Evolutionary conservation across 2,797 vertebrate species (phyloP), one percentile per base, ranked within the genome.

Genomic region (Sebastes variabilis): DNA sequence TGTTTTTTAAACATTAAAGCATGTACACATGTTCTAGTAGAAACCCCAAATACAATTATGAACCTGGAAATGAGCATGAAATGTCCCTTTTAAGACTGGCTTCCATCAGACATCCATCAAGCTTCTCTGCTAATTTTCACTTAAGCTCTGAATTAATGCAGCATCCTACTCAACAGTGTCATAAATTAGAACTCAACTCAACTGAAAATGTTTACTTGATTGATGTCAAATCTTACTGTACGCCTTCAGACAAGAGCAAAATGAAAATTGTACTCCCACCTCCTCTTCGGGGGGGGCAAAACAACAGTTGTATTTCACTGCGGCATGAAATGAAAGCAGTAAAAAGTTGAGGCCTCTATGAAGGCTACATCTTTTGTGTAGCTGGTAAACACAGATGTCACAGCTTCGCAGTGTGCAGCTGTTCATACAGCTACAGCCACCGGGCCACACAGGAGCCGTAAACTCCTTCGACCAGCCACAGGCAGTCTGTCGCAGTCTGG

Each of bases 331-430:
- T 58, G 36, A 49, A 80, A 20, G 64, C 38, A 36, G 16, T 76
- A 49, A 87, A 49, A 88, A 69, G 69, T 65, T 59, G 24, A 71
- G 68, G 79, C 61, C 66, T 77, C 65, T 24, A 20, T 58, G 73
- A 38, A 68, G 80, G 61, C 74, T 38, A 4, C 49, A 27, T 80
- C 59, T 84, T 61, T 81, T 46, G 70, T 74, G 72, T 59, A 20
- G 29, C 76, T 75, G 54, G 83, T 85, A 80, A 88, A 81, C 83
- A 77, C 78, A 85, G 82, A 90, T 84, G 84, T 75, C 74, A 75
- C 8, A 16, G 75, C 73, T 72, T 73, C 59, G 75, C 75, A 61
- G 27, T 3, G 34, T 69, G 81, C 75, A 85, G 74, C 81, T 80
- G 80, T 86, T 85, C 73, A 75, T 58, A 66, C 64, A 66, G 78